Percentiles rank a stretch among this genome's conserved stretches.
phyloP scores from a whole-genome alignment of 2,888 invertebrate species.

The Ormyrus labotus region DNA sequence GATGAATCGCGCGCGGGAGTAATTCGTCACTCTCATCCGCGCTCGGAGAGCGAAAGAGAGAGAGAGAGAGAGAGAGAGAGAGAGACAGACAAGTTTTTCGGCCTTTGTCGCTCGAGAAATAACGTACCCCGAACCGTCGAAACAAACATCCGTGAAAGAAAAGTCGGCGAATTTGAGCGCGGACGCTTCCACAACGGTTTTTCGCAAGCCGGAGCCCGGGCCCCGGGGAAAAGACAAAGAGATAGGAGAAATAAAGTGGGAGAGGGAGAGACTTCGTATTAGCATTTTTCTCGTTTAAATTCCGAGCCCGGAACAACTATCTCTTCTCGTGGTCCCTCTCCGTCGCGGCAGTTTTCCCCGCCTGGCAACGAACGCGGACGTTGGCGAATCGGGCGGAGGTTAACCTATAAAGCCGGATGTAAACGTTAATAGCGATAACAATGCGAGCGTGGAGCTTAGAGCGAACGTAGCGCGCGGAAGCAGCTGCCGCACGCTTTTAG shows the following conservation, averaged over 20 bases:
- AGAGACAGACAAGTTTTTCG: not conserved
- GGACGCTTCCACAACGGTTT: conserved; percentile 25
- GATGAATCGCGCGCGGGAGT: conserved; percentile 13
- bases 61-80: too few relatives aligned
- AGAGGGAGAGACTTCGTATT: conserved; percentile 30
- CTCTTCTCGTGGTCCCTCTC: conserved; percentile 7
- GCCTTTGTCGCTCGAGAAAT: conserved; percentile 27
- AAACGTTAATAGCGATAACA: conserved; percentile 43
- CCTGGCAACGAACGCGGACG: conserved; percentile 14
- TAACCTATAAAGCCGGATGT: conserved; percentile 32
- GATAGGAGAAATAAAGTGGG: conserved; percentile 39
- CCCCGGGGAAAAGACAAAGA: not conserved
- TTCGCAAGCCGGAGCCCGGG: conserved; percentile 26
- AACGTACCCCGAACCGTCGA: too few relatives aligned
- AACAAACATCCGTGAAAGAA: too few relatives aligned
- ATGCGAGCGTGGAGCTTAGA: conserved; percentile 33
- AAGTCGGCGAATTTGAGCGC: conserved; percentile 31
- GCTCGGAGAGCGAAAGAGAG: too few relatives aligned
- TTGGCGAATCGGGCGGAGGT: not conserved
- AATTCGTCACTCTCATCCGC: conserved; percentile 9
- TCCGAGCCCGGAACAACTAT: conserved; percentile 40
- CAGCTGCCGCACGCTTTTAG: conserved; percentile 42
- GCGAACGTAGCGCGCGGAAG: not conserved
- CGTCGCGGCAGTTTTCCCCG: not conserved
- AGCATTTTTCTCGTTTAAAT: conserved; percentile 49